phyloP scores from a whole-genome alignment of 2,113 vertebrate species.

The Boulengeromyrus knoepffleri region DNA sequence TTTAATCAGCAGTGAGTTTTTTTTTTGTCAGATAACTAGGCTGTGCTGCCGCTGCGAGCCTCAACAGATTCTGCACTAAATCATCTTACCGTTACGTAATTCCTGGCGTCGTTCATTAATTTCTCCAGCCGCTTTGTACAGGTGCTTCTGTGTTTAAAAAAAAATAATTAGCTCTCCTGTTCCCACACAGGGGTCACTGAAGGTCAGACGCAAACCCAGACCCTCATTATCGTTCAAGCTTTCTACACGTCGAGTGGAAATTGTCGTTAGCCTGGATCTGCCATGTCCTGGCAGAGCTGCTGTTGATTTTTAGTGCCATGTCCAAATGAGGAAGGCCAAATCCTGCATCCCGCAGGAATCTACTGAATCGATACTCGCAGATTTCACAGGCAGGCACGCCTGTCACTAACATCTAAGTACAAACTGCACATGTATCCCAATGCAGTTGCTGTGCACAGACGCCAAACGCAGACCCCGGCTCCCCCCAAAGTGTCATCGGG shows the following conservation, averaged over 20 bases:
- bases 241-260: neutral
- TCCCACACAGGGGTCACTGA: slow-evolving; percentile 27
- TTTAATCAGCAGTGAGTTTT: slow-evolving; percentile 56
- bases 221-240: neutral
- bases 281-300: neutral
- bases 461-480: slow-evolving; percentile 20
- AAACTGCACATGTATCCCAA: neutral
- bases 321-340: neutral
- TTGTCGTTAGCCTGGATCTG: neutral
- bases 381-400: neutral
- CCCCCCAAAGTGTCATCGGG: slow-evolving; percentile 16
- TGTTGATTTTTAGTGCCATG: neutral
- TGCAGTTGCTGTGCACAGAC: neutral
- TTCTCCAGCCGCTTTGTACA: slow-evolving; percentile 23
- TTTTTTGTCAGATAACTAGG: slow-evolving; percentile 37
- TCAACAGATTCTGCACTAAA: slow-evolving; percentile 33
- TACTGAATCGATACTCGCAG: neutral
- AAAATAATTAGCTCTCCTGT: slow-evolving; percentile 36
- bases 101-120: slow-evolving; percentile 33
- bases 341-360: neutral
- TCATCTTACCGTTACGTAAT: slow-evolving; percentile 11
- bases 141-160: slow-evolving; percentile 38
- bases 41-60: slow-evolving; percentile 32
- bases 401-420: neutral
- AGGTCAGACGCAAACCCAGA: neutral